Conservation (phyloP, 1,140 invertebrate species). For the Pseudoatta argentina region DNA sequence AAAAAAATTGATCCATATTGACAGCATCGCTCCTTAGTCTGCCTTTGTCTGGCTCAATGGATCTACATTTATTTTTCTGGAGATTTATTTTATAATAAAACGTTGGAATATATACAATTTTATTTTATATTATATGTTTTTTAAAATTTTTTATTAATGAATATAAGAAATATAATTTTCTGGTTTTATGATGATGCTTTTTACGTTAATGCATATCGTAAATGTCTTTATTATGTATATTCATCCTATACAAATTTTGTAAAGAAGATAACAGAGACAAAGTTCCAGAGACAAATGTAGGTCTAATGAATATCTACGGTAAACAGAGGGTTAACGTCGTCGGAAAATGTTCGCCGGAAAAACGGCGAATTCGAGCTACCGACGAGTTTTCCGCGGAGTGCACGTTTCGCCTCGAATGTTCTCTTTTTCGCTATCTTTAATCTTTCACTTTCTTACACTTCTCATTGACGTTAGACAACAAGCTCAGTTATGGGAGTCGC, state of each 20-base stretch:
- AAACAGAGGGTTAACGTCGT: conserved; percentile 10
- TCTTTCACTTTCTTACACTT: conserved; percentile 26
- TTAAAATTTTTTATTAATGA: background rate
- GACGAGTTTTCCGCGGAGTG: conserved; percentile 14
- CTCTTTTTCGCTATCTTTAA: conserved; percentile 16
- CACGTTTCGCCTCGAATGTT: conserved; percentile 39
- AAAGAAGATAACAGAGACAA: background rate
- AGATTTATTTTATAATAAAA: conserved; percentile 6
- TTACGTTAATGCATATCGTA: background rate
- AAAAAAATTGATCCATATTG: conserved; percentile 7
- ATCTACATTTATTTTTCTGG: conserved; percentile 26
- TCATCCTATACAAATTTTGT: background rate
- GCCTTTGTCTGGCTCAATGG: too few species aligned
- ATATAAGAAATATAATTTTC: background rate
- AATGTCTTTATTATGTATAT: background rate
- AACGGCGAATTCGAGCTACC: background rate
- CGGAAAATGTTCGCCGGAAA: background rate
- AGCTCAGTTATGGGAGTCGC: background rate
- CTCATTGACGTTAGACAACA: background rate
- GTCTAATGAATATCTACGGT: background rate
- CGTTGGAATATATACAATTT: background rate
- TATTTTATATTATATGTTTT: background rate
- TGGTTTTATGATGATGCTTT: background rate
- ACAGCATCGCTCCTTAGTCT: conserved; percentile 13
- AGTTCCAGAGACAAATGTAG: conserved; percentile 1